phyloP scores from a whole-genome alignment of 1,140 invertebrate genomes.

The Ceratosolen fusciceps region DNA sequence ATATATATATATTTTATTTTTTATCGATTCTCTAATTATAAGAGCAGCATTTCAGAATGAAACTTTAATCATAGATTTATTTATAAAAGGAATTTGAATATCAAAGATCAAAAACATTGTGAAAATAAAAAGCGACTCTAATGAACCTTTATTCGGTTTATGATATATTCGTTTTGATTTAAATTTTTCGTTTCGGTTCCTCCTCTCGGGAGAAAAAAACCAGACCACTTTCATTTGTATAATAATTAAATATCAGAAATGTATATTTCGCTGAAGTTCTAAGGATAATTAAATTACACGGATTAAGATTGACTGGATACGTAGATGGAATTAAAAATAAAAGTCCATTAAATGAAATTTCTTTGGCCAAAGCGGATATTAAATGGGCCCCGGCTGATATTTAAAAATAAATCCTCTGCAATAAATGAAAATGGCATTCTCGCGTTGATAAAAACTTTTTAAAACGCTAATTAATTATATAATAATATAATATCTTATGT shows the following conservation, averaged over 20 bases:
- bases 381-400: neutral
- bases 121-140: neutral
- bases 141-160: neutral
- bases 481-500: neutral
- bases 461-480: neutral
- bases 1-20: too few relatives aligned
- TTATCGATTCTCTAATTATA: too few relatives aligned
- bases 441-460: neutral
- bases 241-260: neutral
- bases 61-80: neutral
- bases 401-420: neutral
- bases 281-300: neutral
- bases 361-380: neutral
- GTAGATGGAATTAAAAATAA: neutral
- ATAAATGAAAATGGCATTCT: neutral
- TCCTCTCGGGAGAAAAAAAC: neutral
- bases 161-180: neutral
- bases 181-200: neutral
- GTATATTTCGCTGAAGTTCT: neutral
- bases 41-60: neutral
- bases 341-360: neutral
- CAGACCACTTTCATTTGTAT: neutral
- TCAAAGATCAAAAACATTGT: too few relatives aligned
- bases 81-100: neutral
- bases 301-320: neutral